Evolutionary conservation across 2,888 invertebrate species (phyloP), one percentile per base, ranked within the genome.

Genomic region (Acanthosepion pharaonis): DNA sequence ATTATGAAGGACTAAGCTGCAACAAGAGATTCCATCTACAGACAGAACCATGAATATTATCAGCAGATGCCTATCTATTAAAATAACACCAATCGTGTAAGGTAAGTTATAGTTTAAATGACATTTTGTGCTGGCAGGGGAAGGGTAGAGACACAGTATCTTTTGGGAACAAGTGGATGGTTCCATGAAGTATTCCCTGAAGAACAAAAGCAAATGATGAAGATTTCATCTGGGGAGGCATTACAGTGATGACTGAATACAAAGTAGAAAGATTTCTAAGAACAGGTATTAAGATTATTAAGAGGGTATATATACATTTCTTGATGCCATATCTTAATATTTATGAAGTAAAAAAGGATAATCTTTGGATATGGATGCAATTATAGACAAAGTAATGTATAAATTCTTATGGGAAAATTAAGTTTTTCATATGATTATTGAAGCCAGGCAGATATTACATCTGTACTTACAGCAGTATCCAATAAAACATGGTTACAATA

Each of bases 41-140:
- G n/a, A 78, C n/a, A 23, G 33, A n/a, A 78, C 20, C 78, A 78
- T 78, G 78, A 78, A 78, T n/a, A 78, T 78, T 15, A 78, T n/a
- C n/a, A 78, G n/a, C n/a, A 4, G 78, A 78, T 78, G n/a, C 78
- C n/a, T 78, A 78, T 78, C 33, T n/a, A 78, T 4, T 78, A 78
- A 78, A 78, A 78, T 78, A 78, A 78, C 78, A 78, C 78, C n/a
- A 78, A 78, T 78, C 33, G 78, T 78, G 78, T 78, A n/a, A n/a
- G n/a, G n/a, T n/a, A 33, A n/a, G 78, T 78, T 78, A 78, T 33
- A 11, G 78, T 33, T 78, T 78, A 78, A 78, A 78, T 78, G n/a
- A 33, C 78, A 33, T 78, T 78, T 33, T 5, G 15, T n/a, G 15
- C 4, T 78, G 78, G n/a, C 78, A 15, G 78, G n/a, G n/a, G 18